Percentiles rank a stretch among this genome's conserved stretches.
Conservation (phyloP, 2,888 invertebrate species). For the Leucoma salicis region DNA sequence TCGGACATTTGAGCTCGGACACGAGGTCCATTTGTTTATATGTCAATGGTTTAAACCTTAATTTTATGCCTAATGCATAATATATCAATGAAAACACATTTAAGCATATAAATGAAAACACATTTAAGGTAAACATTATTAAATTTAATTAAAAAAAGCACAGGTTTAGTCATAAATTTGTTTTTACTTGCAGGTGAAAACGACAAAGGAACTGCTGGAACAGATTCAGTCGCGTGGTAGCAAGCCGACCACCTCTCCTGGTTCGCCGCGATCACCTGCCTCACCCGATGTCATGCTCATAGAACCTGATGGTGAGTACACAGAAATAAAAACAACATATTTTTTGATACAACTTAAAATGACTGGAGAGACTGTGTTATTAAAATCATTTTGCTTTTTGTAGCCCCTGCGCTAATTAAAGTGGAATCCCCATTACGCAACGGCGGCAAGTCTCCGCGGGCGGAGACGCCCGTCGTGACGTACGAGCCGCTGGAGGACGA, state of each 20-base stretch:
- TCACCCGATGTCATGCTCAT: slow-evolving; percentile 73
- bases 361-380: too few species aligned
- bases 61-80: too few species aligned
- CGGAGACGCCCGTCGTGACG: slow-evolving; percentile 53
- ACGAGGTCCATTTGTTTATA: too few species aligned
- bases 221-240: slow-evolving; percentile 86
- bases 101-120: not conserved
- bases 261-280: slow-evolving; percentile 39
- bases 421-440: slow-evolving; percentile 68
- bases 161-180: not conserved
- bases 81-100: too few species aligned
- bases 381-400: not conserved
- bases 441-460: slow-evolving; percentile 40
- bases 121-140: not conserved
- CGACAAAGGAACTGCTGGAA: slow-evolving; percentile 90
- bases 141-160: too few species aligned
- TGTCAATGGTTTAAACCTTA: too few species aligned
- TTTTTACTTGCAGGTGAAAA: slow-evolving; percentile 58
- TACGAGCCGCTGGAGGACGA: slow-evolving; percentile 52
- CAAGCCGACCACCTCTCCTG: slow-evolving; percentile 42
- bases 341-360: not conserved
- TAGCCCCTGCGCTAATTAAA: slow-evolving; percentile 42
- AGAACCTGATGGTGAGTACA: slow-evolving; percentile 56
- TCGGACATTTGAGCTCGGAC: too few species aligned
- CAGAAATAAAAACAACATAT: not conserved